Base-by-base conservation (phyloP, 2,113 vertebrate genomes). In the Plecotus auritus region DNA sequence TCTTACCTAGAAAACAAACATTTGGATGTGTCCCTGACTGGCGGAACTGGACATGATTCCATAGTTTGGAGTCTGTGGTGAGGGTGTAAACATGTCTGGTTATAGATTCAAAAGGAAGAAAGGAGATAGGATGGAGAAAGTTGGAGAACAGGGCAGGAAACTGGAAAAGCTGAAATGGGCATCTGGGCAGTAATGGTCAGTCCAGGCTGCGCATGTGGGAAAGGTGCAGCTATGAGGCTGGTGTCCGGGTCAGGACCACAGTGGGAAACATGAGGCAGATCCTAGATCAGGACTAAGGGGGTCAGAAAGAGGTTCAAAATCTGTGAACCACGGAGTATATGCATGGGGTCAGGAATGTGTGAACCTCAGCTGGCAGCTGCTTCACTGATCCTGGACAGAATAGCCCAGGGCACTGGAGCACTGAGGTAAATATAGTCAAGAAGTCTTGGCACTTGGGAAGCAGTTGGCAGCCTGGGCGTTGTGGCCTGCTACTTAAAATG, bases 401-500 rank as follows among this genome's bases (percentile, higher is more conserved):
- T 14, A 82, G 67, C 82, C 73, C 1, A 1, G 56, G 66, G 45
- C 74, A 76, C 22, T 35, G 30, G 69, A 78, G 37, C 64, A 14
- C 22, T 2, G 5, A 51, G 67, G 85, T 45, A 95, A 91, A 80
- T 69, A 61, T 67, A 92, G 26, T 40, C 85, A 56, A 86, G 47
- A 73, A 89, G 61, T 32, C 18, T 23, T 96, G 93, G 77, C 47
- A 18, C 2, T 35, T 11, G 26, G 89, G 76, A 67, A 85, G 56
- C 7, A 30, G 67, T 59, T 91, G 76, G 88, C 77, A 90, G 88
- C 28, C 49, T 32, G 42, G 37, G 20, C 2, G 0, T 78, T 9
- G 47, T 35, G 81, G 59, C 81, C 76, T 85, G 59, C 77, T 82
- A 56, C 90, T 93, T 73, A 92, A 89, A 93, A 83, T 47, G 42